Base-by-base conservation (phyloP, 1,140 invertebrate genomes). In the Drosophila pectinifera region DNA sequence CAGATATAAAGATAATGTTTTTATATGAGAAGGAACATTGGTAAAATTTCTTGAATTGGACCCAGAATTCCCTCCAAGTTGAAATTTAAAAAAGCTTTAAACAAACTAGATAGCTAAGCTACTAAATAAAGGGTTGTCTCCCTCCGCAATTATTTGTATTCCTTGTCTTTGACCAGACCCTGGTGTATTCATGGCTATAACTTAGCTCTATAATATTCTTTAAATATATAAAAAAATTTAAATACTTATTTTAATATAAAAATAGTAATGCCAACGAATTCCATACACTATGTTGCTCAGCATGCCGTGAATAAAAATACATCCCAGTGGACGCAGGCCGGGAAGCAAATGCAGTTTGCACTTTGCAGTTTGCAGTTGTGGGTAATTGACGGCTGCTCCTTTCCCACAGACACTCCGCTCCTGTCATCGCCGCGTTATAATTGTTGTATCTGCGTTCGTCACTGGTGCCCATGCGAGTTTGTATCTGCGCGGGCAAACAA, bases 401-500 rank as follows among this genome's bases (percentile, higher is more conserved):
- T 36, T 24, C 20, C 14, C 18, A 18, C 39, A 26, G 48, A 16
- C 16, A 38, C 41, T 28, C 8, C n/a, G 13, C n/a, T 54, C 6
- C 51, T 54, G 56, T 41, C 69, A 54, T 55, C 55, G 36, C 49
- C 55, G 57, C 55, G 53, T 53, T 69, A 75, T 78, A 86, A 81
- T 85, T 85, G 61, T 73, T 86, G 53, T 38, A 54, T 39, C 22
- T 58, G 16, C 39, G 11, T 20, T 13, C 55, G n/a, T 14, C 42
- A 28, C 31, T 49, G 58, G 42, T 57, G 36, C 48, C 38, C 46
- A 54, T 61, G 49, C 53, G 28, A 57, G 43, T 58, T 56, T 65
- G 59, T 73, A 61, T 62, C 63, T 57, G 75, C 36, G 43, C 57
- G 59, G 67, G 73, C 70, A 78, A 81, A 85, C 82, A 85, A 85